Evolutionary conservation across 2,113 vertebrate species (phyloP), one percentile per base, ranked within the genome.

Genomic region (Chauna torquata): DNA sequence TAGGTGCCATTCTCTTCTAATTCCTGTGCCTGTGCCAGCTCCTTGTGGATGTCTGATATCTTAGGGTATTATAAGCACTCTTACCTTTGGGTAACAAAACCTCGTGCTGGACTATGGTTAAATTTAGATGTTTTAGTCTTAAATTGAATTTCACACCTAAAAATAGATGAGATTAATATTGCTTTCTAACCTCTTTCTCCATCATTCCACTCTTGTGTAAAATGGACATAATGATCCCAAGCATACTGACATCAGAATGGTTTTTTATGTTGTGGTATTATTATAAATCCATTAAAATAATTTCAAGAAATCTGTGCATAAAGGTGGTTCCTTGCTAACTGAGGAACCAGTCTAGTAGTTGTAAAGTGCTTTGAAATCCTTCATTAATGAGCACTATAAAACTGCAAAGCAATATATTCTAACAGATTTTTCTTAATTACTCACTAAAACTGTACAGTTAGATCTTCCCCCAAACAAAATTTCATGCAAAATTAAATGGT

Each of bases 381-480:
- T 91, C 50, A 19, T 16, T 82, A 79, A 95, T 30, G 45, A 85
- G 16, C 6, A 16, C 25, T 87, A 30, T 66, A 69, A 87, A 93
- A 76, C 19, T 66, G 40, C 27, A 69, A 44, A 80, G 30, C 40
- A 80, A n/a, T 92, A 62, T 62, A 32, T 85, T 92, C 66, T 79
- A 91, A 88, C 22, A 88, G 36, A 62, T 77, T 82, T 96, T 80
- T 74, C 81, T 66, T 87, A 94, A 97, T 94, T 94, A 90, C 12
- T 13, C 25, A 55, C 17, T 69, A 47, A 89, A 95, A 64, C 16
- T 42, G 30, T 38, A 66, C n/a, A 79, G 19, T 50, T 89, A 24
- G 32, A 59, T 58, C 22, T 79, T 76, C 16, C 30, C 28, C 27
- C 22, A 58, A 78, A 93, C 50, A 59, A 89, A 68, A 52, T 40